Conservation (phyloP, 2,888 invertebrate genomes). For the Gymnocheta viridis region DNA sequence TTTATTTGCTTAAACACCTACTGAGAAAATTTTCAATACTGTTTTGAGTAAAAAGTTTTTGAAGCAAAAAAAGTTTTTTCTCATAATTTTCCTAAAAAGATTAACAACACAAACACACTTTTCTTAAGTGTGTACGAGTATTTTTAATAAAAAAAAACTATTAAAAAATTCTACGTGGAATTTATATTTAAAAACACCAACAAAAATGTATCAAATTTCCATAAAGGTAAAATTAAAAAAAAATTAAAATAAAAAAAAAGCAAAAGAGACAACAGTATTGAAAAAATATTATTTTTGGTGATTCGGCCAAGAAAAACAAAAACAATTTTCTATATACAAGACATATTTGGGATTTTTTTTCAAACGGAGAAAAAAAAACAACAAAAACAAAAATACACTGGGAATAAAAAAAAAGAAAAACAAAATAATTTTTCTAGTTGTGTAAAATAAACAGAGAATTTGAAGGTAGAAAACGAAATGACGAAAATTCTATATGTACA, state of each 20-base stretch:
- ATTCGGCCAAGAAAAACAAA: not conserved
- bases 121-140: not conserved
- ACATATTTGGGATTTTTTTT: slow-evolving; percentile 81
- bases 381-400: slow-evolving; percentile 32
- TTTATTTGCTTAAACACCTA: slow-evolving; percentile 26
- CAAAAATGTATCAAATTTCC: slow-evolving; percentile 80
- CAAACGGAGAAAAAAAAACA: slow-evolving; percentile 75
- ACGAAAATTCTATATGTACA: not conserved
- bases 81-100: slow-evolving; percentile 23
- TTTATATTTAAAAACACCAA: slow-evolving; percentile 79
- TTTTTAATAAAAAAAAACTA: not conserved
- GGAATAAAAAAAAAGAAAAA: slow-evolving; percentile 21
- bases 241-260: slow-evolving; percentile 42
- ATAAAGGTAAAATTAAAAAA: slow-evolving; percentile 76
- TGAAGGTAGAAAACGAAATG: slow-evolving; percentile 35
- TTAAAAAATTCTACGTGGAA: slow-evolving; percentile 76
- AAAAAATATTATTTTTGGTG: slow-evolving; percentile 48
- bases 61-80: not conserved
- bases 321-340: slow-evolving; percentile 72
- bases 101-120: slow-evolving; percentile 1
- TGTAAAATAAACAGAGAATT: slow-evolving; percentile 48
- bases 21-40: slow-evolving; percentile 10
- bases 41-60: slow-evolving; percentile 33
- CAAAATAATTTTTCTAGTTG: not conserved
- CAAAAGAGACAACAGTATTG: slow-evolving; percentile 79